Percentiles rank a stretch among this genome's conserved stretches.
Evolutionary conservation across 2,797 vertebrate species (phyloP).

Genomic region (Myioborus miniatus): DNA sequence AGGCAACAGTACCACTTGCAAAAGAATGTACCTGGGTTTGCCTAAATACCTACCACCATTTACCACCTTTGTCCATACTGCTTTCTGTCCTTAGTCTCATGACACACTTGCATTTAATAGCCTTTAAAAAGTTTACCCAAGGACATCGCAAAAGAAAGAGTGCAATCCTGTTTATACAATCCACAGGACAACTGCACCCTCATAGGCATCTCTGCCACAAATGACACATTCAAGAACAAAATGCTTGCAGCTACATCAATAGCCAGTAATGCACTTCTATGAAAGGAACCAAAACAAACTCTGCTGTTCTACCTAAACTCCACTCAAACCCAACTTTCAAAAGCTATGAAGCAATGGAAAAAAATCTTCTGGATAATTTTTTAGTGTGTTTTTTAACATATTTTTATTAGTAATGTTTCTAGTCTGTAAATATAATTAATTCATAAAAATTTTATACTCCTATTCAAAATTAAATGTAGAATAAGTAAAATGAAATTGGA

Average conservation of each 20-base stretch:
- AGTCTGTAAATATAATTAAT: not conserved
- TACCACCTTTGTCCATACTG: not conserved
- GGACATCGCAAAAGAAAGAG: not conserved
- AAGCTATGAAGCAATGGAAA: not conserved
- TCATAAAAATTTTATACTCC: not conserved
- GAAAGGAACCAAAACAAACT: not conserved
- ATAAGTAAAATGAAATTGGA: not conserved
- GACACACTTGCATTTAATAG: not conserved
- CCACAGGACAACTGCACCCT: not conserved
- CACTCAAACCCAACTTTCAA: not conserved
- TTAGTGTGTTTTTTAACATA: not conserved
- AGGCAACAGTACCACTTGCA: not conserved
- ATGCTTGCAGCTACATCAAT: not conserved
- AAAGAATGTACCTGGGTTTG: not conserved
- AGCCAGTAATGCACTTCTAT: not conserved
- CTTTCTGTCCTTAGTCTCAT: not conserved
- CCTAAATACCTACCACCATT: not conserved
- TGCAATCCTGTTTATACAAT: not conserved
- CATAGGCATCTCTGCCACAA: not conserved
- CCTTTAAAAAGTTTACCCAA: conserved; percentile 19
- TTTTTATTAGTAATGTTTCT: not conserved
- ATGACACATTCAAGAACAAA: not conserved
- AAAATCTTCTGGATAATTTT: not conserved
- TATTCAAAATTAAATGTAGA: not conserved
- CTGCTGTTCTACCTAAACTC: not conserved